Base-by-base conservation (phyloP, 1,140 invertebrate species). In the Parasteatoda tepidariorum region DNA sequence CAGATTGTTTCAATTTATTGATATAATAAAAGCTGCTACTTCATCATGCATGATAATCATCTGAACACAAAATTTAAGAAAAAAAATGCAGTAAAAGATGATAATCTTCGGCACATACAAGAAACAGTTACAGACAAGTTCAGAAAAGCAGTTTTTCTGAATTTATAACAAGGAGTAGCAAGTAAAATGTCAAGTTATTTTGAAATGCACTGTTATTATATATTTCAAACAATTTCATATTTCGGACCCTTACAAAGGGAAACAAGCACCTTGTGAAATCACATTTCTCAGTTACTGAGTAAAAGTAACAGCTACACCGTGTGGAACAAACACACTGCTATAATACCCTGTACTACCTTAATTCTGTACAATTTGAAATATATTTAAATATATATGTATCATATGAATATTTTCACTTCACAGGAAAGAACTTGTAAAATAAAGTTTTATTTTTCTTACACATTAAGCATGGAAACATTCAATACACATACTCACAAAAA, bases 211-310 rank as follows among this genome's bases (percentile, higher is more conserved):
- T 38, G 61, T 61, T 30, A 82, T 57, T 38, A n/a, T n/a, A n/a
- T n/a, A n/a, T n/a, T 71, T 31, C 66, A 82, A 55, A 70, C 66
- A 82, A 62, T 71, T 82, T 82, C 78, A 48, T 30, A 78, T 78
- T 78, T 67, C 48, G 34, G 24, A 57, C 57, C 78, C 66, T 70
- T 70, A 71, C 66, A 70, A 82, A 82, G 78, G 66, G 78, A 70
- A 82, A 71, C 78, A 82, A 82, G 67, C 78, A 82, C 78, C 78
- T 70, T 70, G 67, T 48, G 68, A 82, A 71, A 82, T 82, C 78
- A 82, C 78, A 82, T 70, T 48, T 82, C 34, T 70, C 64, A 71
- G n/a, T 71, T 62, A 71, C 55, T 70, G 78, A 82, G 66, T 62
- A 67, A 61, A 62, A 71, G 38, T 62, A 82, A 41, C 67, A 82